phyloP scores from a whole-genome alignment of 2,797 vertebrate genomes.

The Diplodus puntazzo region DNA sequence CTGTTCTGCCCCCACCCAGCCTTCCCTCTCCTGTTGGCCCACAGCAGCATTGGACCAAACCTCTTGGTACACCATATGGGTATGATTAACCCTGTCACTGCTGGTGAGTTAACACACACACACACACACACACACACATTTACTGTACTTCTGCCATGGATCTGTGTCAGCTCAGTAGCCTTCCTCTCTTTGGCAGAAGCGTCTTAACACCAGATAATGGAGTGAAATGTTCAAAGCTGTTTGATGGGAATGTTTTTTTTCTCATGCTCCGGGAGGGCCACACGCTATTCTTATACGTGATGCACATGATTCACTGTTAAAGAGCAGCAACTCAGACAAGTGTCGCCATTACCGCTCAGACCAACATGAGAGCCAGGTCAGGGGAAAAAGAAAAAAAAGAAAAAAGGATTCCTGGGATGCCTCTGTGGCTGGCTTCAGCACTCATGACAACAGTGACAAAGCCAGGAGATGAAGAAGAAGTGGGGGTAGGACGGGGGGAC shows the following conservation, averaged over 20 bases:
- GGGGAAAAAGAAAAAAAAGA: conserved; percentile 4
- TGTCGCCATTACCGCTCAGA: conserved; percentile 70
- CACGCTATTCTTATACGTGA: conserved; percentile 53
- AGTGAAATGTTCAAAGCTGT: conserved; percentile 13
- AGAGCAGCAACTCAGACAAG: conserved; percentile 51
- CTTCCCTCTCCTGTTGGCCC: conserved; percentile 79
- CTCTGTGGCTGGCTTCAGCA: conserved; percentile 62
- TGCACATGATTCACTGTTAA: conserved; percentile 55
- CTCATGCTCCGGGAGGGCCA: conserved; percentile 47
- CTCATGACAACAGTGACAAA: conserved; percentile 85
- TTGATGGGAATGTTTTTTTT: conserved; percentile 38
- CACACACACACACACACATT: conserved; percentile 39
- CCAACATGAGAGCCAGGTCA: conserved; percentile 71
- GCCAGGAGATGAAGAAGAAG: conserved; percentile 42
- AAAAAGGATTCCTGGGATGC: conserved; percentile 85
- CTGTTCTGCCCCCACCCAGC: conserved; percentile 78
- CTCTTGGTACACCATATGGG: conserved; percentile 82
- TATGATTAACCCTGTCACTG: conserved; percentile 81
- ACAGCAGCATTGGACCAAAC: conserved; percentile 81
- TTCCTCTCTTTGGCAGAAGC: conserved; percentile 10
- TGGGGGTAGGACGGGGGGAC: conserved; percentile 2
- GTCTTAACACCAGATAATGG: conserved; percentile 40
- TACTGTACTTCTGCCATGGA: conserved; percentile 15
- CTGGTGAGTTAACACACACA: conserved; percentile 45
- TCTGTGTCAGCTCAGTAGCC: neutral